Evolutionary conservation across 2,888 invertebrate genomes (phyloP), one percentile per base, ranked within the genome.

Genomic region (Melanotus villosus): DNA sequence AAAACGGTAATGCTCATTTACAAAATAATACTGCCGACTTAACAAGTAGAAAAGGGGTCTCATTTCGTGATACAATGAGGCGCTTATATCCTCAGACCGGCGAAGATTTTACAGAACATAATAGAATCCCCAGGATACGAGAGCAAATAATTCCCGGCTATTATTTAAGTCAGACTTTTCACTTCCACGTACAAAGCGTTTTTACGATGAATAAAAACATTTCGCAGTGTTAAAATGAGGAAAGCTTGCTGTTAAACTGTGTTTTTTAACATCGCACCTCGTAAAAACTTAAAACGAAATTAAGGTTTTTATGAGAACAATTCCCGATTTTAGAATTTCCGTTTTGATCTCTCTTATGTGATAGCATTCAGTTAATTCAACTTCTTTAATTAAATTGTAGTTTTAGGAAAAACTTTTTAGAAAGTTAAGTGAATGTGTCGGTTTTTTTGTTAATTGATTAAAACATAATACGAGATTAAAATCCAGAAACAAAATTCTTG

Each of bases 1-100:
- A 62, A 62, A 62, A 41, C 62, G 16, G 62, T 38, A 52, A 64
- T 30, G 43, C 52, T 56, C 54, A 62, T 62, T 64, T 64, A 54
- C 56, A 54, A 64, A 64, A 64, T 64, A 56, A 54, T 54, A 30
- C 50, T 32, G 62, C n/a, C 52, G 32, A 41, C 52, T 64, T 52
- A 41, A 43, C 54, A 50, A 52, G 54, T 50, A 50, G 30, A 54
- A 64, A 64, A 54, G 43, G 38, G 32, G 34, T 52, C 38, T 54
- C 64, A 32, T 64, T 64, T 43, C 43, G 19, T 43, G 26, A 56
- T 56, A 64, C 56, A 64, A 64, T 52, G 64, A 50, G 19, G 16
- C 38, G 54, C 52, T 41, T 50, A 52, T 50, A 52, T 45, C 34
- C 14, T 18, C 36, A 32, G 32, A 45, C 50, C 56, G 19, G 54